Evolutionary conservation across 2,797 vertebrate species (phyloP).

Genomic region (Chloroceryle amazona): DNA sequence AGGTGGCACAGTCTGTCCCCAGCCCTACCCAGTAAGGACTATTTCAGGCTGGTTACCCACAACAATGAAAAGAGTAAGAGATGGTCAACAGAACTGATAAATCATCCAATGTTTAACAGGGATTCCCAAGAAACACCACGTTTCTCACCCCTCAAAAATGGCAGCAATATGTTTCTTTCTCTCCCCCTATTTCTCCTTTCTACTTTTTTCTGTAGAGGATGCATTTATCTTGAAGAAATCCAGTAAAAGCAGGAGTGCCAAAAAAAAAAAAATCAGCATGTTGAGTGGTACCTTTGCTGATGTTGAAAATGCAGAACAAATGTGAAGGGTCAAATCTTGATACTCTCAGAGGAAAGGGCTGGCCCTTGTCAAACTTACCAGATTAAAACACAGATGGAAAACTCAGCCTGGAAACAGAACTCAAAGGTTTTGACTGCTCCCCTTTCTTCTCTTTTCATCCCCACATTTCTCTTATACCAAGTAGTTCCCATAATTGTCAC

Average conservation of each 20-base stretch:
- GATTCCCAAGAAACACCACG: neutral
- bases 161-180: neutral
- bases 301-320: conserved; percentile 26
- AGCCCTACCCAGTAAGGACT: neutral
- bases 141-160: neutral
- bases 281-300: neutral
- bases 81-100: neutral
- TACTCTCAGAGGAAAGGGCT: neutral
- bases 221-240: conserved; percentile 8
- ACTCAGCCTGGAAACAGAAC: neutral
- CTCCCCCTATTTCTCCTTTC: neutral
- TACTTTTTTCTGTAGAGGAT: neutral
- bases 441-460: neutral
- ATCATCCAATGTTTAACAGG: neutral
- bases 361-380: neutral
- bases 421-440: neutral
- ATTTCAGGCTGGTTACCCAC: neutral
- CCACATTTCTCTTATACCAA: neutral
- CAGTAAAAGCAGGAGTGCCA: neutral
- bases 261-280: neutral
- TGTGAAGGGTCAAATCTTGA: neutral
- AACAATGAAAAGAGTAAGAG: neutral
- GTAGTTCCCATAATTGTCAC: neutral
- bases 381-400: neutral
- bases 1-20: neutral